phyloP scores from a whole-genome alignment of 2,888 invertebrate species.

The Adelphocoris suturalis region DNA sequence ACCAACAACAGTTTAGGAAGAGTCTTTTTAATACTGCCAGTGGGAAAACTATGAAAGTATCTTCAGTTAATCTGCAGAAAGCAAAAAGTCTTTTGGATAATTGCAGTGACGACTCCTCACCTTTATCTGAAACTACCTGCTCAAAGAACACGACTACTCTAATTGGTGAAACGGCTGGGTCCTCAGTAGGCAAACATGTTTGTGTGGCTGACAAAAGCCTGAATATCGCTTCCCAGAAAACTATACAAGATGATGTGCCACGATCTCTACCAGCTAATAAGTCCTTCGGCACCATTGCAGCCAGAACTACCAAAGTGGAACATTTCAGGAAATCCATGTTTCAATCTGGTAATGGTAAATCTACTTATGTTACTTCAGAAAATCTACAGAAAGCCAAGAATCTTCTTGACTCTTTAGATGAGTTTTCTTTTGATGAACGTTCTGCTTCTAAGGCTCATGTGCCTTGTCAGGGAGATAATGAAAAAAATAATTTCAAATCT shows the following conservation, averaged over 20 bases:
- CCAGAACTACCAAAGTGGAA: neutral
- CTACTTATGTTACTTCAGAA: neutral
- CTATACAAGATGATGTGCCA: no score
- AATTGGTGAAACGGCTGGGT: neutral
- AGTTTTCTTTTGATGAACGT: neutral
- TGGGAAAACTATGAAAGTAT: neutral
- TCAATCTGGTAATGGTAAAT: neutral
- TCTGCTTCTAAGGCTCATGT: neutral
- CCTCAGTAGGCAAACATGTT: neutral
- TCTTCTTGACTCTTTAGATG: neutral
- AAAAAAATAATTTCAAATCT: neutral
- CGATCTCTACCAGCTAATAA: no score
- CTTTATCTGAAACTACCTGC: neutral
- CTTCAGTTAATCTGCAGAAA: neutral
- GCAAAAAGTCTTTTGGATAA: neutral
- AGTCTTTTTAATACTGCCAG: neutral
- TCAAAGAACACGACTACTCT: neutral
- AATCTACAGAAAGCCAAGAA: constrained; percentile 4
- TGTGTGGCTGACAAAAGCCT: neutral
- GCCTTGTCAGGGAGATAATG: neutral
- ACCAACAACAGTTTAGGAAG: neutral
- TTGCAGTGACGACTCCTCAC: neutral
- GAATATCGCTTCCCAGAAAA: neutral
- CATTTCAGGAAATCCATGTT: neutral
- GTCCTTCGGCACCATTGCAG: no score